Evolutionary conservation across 2,888 invertebrate species (phyloP).

Genomic region (Acanthosoma haemorrhoidale): DNA sequence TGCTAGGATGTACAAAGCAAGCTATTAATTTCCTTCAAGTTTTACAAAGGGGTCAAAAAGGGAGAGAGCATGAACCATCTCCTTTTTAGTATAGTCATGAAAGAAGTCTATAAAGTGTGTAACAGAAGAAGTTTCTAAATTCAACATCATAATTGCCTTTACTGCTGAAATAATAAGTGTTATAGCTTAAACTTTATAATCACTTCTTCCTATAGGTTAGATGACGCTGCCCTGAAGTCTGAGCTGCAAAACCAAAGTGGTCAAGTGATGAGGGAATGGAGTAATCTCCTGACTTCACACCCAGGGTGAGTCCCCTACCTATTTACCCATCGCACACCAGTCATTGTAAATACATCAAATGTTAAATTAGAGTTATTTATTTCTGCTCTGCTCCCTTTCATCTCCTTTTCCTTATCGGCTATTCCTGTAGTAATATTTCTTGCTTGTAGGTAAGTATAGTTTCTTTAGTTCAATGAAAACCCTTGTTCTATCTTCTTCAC

Average conservation of each 20-base stretch:
- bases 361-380: constrained; percentile 19
- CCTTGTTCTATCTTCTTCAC: not conserved
- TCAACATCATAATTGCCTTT: not conserved
- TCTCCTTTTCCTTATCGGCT: constrained; percentile 18
- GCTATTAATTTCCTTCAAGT: too few relatives aligned
- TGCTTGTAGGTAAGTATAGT: constrained; percentile 15
- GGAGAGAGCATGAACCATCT: too few relatives aligned
- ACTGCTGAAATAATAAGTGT: not conserved
- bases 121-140: not conserved
- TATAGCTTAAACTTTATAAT: not conserved
- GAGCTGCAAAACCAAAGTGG: constrained; percentile 52
- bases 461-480: not conserved
- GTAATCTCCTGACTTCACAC: constrained; percentile 50
- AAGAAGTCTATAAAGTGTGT: not conserved
- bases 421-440: not conserved
- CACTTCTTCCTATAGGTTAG: constrained; percentile 43
- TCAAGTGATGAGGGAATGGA: constrained; percentile 55
- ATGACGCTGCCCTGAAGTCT: constrained; percentile 51
- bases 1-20: too few relatives aligned
- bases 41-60: too few relatives aligned
- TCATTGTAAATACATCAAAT: constrained; percentile 20
- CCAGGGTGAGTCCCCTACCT: constrained; percentile 42
- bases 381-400: constrained; percentile 10
- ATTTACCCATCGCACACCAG: not conserved
- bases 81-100: too few relatives aligned